Evolutionary conservation across 2,888 invertebrate species (phyloP).

Genomic region (Leptinotarsa haldemani): DNA sequence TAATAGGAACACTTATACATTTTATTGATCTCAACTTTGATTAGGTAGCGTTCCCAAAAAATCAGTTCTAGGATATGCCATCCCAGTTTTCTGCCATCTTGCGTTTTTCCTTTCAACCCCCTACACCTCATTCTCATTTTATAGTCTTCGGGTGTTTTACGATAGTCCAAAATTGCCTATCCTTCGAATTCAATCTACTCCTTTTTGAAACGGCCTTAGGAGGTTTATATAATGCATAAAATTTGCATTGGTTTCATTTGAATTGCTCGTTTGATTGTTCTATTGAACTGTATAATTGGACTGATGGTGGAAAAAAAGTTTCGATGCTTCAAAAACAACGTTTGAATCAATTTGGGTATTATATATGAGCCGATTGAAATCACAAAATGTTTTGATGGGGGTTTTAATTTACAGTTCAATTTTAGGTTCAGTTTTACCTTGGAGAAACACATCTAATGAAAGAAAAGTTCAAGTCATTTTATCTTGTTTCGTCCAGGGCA

Average conservation of each 20-base stretch:
- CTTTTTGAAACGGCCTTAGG: neutral
- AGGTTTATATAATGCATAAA: neutral
- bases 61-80: neutral
- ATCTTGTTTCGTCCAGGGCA: too few species aligned
- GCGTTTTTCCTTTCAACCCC: neutral
- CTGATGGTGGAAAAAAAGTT: neutral
- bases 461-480: too few species aligned
- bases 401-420: too few species aligned
- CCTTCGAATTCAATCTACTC: neutral
- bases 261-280: neutral
- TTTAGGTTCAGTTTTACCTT: too few species aligned
- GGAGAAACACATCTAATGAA: too few species aligned
- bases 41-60: neutral
- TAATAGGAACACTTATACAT: neutral
- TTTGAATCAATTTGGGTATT: too few species aligned
- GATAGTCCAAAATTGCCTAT: neutral
- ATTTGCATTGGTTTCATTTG: neutral
- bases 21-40: neutral
- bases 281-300: neutral
- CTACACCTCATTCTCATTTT: neutral
- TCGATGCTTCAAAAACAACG: neutral
- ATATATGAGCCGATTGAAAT: too few species aligned
- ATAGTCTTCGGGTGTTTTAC: neutral
- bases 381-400: too few species aligned
- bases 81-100: neutral